Conservation (phyloP, 2,888 invertebrate genomes). For the Brassicogethes aeneus region DNA sequence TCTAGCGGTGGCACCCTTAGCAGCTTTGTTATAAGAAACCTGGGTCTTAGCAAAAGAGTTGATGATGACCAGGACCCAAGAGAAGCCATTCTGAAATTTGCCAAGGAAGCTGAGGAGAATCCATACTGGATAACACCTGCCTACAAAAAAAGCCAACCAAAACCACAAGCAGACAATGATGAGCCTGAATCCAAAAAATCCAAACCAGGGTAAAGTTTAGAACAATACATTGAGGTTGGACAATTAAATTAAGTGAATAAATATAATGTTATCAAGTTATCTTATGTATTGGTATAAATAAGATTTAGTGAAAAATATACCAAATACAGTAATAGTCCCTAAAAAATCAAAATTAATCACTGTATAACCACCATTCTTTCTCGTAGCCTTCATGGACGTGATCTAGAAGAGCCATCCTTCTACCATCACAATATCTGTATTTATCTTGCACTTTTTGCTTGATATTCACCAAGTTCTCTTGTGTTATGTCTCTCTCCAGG, state of each 20-base stretch:
- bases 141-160: slow-evolving; percentile 82
- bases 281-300: no score
- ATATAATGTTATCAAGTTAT: no score
- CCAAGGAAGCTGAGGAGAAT: slow-evolving; percentile 91
- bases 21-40: slow-evolving; percentile 82
- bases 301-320: no score
- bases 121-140: slow-evolving; percentile 96
- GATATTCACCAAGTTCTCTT: slow-evolving; percentile 93
- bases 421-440: slow-evolving; percentile 96
- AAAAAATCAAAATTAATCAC: slow-evolving; percentile 72
- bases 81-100: slow-evolving; percentile 89
- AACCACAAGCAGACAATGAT: slow-evolving; percentile 41
- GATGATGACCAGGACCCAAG: slow-evolving; percentile 91
- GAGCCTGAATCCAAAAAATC: slow-evolving; percentile 33
- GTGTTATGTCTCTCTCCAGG: slow-evolving; percentile 94
- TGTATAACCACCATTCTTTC: slow-evolving; percentile 96
- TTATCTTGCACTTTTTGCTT: slow-evolving; percentile 99
- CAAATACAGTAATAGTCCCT: no score
- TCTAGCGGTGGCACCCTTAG: slow-evolving; percentile 93
- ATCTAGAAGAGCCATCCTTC: slow-evolving; percentile 88
- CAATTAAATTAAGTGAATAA: no score
- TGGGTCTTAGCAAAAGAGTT: slow-evolving; percentile 85
- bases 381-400: slow-evolving; percentile 99
- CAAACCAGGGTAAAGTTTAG: slow-evolving; percentile 18
- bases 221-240: no score